Conservation (phyloP, 2,888 invertebrate species). For the Apodemia duryi region DNA sequence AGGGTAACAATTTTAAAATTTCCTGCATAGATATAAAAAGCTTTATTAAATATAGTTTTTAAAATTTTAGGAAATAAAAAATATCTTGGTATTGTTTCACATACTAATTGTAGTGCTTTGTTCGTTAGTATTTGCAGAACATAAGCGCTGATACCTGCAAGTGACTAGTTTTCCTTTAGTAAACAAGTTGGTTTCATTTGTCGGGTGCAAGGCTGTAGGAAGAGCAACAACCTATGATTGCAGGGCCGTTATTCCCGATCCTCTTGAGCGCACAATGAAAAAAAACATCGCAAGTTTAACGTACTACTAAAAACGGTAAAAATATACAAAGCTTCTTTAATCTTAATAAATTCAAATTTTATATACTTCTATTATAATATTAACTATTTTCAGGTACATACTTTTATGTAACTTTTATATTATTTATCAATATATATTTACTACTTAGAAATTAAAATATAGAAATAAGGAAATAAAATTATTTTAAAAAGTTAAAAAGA, state of each 20-base stretch:
- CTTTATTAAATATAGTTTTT: no score
- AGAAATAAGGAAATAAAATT: slow-evolving; percentile 37
- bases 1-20: no score
- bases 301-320: slow-evolving; percentile 5
- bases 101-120: no score
- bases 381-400: neutral
- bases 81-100: no score
- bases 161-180: slow-evolving; percentile 46
- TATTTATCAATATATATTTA: neutral
- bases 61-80: no score
- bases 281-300: slow-evolving; percentile 33
- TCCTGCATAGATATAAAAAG: no score
- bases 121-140: no score
- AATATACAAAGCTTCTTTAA: neutral
- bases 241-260: slow-evolving; percentile 74
- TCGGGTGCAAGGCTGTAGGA: slow-evolving; percentile 55
- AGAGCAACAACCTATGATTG: slow-evolving; percentile 79
- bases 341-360: neutral
- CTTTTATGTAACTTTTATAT: neutral
- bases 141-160: slow-evolving; percentile 12
- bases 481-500: no score
- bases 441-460: slow-evolving; percentile 21
- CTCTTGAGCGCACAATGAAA: slow-evolving; percentile 61
- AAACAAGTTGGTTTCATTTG: slow-evolving; percentile 54
- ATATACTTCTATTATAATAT: neutral